phyloP scores from a whole-genome alignment of 2,888 invertebrate genomes.

The Teinopalpus imperialis region DNA sequence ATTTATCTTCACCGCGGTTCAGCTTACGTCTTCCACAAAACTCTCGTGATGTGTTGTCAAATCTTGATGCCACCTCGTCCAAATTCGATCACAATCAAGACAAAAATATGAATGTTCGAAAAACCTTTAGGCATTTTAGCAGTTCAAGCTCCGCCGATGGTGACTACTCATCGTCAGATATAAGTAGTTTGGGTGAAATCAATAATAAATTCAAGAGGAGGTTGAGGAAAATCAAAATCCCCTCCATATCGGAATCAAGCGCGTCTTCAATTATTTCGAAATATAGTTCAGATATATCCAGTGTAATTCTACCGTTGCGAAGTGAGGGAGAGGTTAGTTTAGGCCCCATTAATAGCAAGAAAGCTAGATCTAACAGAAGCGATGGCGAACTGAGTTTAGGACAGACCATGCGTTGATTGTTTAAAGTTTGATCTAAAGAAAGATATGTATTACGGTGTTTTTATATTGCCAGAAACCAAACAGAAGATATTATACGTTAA shows the following conservation, averaged over 20 bases:
- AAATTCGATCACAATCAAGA: slow-evolving; percentile 9
- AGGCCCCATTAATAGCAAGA: slow-evolving; percentile 39
- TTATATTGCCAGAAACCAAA: no score
- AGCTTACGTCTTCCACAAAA: slow-evolving; percentile 64
- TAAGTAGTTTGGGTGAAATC: slow-evolving; percentile 73
- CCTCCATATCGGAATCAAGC: slow-evolving; percentile 55
- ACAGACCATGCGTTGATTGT: slow-evolving; percentile 18
- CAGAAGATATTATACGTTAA: no score
- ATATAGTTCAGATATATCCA: slow-evolving; percentile 50
- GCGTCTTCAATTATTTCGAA: slow-evolving; percentile 49
- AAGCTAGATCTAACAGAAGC: slow-evolving; percentile 37
- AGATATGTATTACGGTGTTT: no score
- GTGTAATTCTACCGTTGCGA: slow-evolving; percentile 53
- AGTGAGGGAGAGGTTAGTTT: slow-evolving; percentile 68
- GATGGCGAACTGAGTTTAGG: slow-evolving; percentile 57
- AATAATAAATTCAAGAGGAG: slow-evolving; percentile 48
- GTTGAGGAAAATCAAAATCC: slow-evolving; percentile 40
- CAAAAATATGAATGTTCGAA: background rate
- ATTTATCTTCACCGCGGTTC: slow-evolving; percentile 69
- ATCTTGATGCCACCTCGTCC: slow-evolving; percentile 42
- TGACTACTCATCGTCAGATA: slow-evolving; percentile 64
- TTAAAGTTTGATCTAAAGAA: no score
- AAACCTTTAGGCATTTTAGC: slow-evolving; percentile 29
- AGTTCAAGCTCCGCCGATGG: slow-evolving; percentile 65
- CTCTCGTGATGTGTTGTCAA: slow-evolving; percentile 57